Conservation (phyloP, 2,888 invertebrate species). For the Plusia festucae region DNA sequence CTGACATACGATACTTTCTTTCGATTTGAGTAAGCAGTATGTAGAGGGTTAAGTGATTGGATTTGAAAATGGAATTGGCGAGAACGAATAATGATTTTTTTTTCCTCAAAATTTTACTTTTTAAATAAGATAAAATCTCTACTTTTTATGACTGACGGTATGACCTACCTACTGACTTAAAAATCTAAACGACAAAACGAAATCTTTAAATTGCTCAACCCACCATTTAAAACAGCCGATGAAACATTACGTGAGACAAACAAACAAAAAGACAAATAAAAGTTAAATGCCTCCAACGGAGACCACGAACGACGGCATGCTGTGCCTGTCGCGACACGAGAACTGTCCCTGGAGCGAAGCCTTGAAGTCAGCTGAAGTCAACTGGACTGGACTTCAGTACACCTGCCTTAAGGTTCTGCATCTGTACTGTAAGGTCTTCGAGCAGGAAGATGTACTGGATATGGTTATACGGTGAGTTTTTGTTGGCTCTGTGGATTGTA, state of each 20-base stretch:
- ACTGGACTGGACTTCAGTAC: constrained; percentile 95
- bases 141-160: no score
- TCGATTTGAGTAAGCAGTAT: constrained; percentile 24
- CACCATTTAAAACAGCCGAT: constrained; percentile 27
- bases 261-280: constrained; percentile 35
- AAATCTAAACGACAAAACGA: constrained; percentile 20
- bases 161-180: not conserved
- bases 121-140: no score
- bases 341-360: constrained; percentile 90
- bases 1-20: constrained; percentile 48
- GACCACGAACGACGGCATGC: constrained; percentile 85
- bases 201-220: constrained; percentile 24
- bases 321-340: constrained; percentile 91
- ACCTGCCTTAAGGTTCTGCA: constrained; percentile 95
- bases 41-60: constrained; percentile 40
- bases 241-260: constrained; percentile 41
- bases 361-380: constrained; percentile 87
- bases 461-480: constrained; percentile 93
- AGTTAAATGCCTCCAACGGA: constrained; percentile 87
- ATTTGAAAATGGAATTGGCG: constrained; percentile 42
- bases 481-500: not conserved
- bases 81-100: constrained; percentile 9
- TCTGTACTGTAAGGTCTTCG: constrained; percentile 96
- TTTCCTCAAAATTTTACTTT: no score
- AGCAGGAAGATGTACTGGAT: constrained; percentile 93